Evolutionary conservation across 2,888 invertebrate species (phyloP), one percentile per base, ranked within the genome.

Genomic region (Darwinula stevensoni): DNA sequence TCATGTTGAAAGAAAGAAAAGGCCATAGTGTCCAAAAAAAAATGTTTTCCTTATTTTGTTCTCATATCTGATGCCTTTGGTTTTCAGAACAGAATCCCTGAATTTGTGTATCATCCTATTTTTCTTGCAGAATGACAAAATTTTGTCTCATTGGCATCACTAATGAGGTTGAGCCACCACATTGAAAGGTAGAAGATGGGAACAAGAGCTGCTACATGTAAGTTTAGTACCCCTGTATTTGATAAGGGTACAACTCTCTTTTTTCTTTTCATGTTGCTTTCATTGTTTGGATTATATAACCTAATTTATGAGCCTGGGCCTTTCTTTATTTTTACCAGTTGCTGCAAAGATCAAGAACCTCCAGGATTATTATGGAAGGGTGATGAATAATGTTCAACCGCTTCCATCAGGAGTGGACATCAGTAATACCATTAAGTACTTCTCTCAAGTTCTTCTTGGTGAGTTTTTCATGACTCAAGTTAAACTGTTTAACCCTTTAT

Each of bases 261-360:
- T 33, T 6, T 17, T 30, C 22, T 35, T 27, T 27, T 27, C 26
- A n/a, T n/a, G n/a, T 29, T n/a, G 5, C 30, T 22, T 17, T 32
- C 4, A 16, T 17, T 15, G 14, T 28, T 34, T 31, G 17, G 37
- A 34, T 38, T 31, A 30, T 9, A 11, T 33, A n/a, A 11, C 11
- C 11, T 22, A 22, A 22, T 22, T 30, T 4, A 12, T 27, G 5
- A 6, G 5, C 12, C 9, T 34, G 14, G 28, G 18, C n/a, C 16
- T 36, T 29, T 17, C 13, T n/a, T 34, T 36, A 28, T 36, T 28
- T 31, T 14, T 39, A 51, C 38, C 57, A 94, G 91, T 94, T 62
- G 84, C 88, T 47, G 80, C 91, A 43, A 97, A 97, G 63, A 73
- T 97, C 49, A 71, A 86, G 47, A 86, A 76, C 52, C 66, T 97